Conservation (phyloP, 2,888 invertebrate species). For the Eristalis arbustorum region DNA sequence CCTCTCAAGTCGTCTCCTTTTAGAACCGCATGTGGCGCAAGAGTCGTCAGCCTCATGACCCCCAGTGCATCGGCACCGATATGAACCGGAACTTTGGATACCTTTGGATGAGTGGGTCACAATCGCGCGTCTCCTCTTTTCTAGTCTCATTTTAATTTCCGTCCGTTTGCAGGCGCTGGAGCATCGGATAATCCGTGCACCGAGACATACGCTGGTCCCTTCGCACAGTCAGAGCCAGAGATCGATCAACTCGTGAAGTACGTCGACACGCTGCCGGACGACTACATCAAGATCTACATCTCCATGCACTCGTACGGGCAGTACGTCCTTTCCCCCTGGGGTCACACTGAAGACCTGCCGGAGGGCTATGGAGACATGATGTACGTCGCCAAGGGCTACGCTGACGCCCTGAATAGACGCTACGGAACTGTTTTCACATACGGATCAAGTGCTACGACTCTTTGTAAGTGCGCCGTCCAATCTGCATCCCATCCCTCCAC, state of each 20-base stretch:
- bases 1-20: neutral
- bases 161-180: constrained; percentile 77
- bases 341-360: constrained; percentile 80
- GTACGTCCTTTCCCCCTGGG: constrained; percentile 83
- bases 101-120: constrained; percentile 76
- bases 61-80: constrained; percentile 78
- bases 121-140: neutral
- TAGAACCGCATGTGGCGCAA: constrained; percentile 85
- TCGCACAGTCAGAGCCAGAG: constrained; percentile 83
- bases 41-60: constrained; percentile 81
- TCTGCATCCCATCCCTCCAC: neutral
- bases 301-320: constrained; percentile 85
- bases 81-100: constrained; percentile 78
- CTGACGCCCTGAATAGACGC: constrained; percentile 81
- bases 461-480: constrained; percentile 80
- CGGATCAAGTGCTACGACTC: constrained; percentile 83
- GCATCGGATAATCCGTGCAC: constrained; percentile 80
- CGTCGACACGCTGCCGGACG: constrained; percentile 79
- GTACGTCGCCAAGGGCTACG: constrained; percentile 82
- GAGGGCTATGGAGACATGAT: constrained; percentile 81
- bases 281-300: constrained; percentile 82
- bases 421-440: constrained; percentile 81
- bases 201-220: constrained; percentile 81
- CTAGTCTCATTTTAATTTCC: neutral
- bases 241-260: constrained; percentile 81